These are phyloP conservation scores for Limonius californicus DNA, from an alignment of 1,140 invertebrate species.

Conservation along the genomic window DNA sequence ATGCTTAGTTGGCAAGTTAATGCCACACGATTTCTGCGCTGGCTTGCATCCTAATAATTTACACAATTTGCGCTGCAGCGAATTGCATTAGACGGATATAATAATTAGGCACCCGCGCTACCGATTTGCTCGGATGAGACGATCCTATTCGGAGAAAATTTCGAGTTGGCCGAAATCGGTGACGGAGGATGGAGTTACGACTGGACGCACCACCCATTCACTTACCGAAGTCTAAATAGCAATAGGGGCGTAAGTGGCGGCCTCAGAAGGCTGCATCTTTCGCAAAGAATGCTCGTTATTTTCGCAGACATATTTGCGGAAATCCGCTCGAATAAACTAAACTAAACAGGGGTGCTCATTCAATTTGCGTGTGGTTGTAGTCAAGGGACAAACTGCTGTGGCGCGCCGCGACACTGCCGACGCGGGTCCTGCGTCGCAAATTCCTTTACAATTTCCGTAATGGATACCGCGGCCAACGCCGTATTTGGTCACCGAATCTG, in stretches of 20 bases:
- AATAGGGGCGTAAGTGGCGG: conserved; percentile 12
- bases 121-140: background rate
- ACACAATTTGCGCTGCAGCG: background rate
- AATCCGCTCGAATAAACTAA: conserved; percentile 11
- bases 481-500: conserved; percentile 14
- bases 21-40: background rate
- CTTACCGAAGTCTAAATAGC: conserved; percentile 5
- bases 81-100: background rate
- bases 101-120: no score
- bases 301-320: background rate
- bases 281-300: background rate
- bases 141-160: background rate
- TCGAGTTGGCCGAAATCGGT: background rate
- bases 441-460: conserved; percentile 6
- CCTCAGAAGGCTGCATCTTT: background rate
- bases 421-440: background rate
- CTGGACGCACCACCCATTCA: conserved; percentile 15
- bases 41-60: conserved; percentile 2
- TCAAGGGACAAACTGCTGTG: conserved; percentile 5
- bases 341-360: conserved; percentile 4
- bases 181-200: background rate
- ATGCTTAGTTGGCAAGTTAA: conserved; percentile 2
- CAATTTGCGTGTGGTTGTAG: conserved; percentile 3
- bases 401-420: background rate
- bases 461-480: background rate